Percentiles rank a stretch among this genome's conserved stretches.
Conservation (phyloP, 2,113 vertebrate species). For the Eidolon helvum region DNA sequence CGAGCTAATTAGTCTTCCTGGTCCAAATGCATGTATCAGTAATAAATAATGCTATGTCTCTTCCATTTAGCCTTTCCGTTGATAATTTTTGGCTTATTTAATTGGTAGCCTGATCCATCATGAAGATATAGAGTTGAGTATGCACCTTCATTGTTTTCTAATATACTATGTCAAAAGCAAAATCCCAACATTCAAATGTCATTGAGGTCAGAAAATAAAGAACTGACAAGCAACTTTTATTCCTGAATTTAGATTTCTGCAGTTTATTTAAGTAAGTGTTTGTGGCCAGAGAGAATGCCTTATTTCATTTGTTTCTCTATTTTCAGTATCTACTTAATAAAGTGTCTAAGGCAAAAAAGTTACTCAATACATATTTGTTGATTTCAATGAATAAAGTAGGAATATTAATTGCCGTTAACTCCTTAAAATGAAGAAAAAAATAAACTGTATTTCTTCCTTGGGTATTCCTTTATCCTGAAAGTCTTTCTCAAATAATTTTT, state of each 20-base stretch:
- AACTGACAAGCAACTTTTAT: constrained; percentile 72
- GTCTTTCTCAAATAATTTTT: neutral
- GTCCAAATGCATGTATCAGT: neutral
- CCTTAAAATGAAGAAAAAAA: neutral
- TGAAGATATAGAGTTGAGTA: neutral
- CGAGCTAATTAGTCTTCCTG: neutral
- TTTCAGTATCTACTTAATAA: neutral
- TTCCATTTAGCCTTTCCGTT: neutral
- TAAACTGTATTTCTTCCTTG: neutral
- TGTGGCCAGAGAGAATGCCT: neutral
- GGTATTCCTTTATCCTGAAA: neutral
- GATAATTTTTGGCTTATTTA: neutral
- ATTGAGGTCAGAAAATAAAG: constrained; percentile 55
- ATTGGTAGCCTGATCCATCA: neutral
- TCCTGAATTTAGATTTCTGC: constrained; percentile 57
- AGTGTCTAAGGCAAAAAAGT: neutral
- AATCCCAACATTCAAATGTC: constrained; percentile 52
- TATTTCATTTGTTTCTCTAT: neutral
- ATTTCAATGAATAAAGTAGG: neutral
- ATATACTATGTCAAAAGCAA: constrained; percentile 31
- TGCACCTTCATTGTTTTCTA: neutral
- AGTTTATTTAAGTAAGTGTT: constrained; percentile 45
- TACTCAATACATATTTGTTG: neutral
- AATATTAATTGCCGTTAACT: neutral
- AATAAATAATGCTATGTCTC: neutral